A percentile compares a stretch with the other conserved stretches of the same genome.
These are phyloP conservation scores for Panulirus ornatus DNA, from an alignment of 1,140 invertebrate species.

Conservation along the genomic window DNA sequence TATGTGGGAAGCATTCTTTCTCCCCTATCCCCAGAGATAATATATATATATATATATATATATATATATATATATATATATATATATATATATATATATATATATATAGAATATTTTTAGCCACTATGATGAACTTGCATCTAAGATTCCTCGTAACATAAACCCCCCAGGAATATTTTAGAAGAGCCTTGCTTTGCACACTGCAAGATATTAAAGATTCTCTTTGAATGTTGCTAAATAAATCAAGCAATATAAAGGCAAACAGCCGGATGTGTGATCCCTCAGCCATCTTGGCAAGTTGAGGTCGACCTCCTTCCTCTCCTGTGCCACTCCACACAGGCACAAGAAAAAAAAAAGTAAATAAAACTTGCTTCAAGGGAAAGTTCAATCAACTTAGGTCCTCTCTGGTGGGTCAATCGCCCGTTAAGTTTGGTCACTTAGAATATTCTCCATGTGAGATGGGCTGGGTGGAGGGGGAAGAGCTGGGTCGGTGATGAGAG, in stretches of 20 bases:
- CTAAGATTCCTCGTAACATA: too few relatives aligned
- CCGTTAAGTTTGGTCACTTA: conserved; percentile 27
- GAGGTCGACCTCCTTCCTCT: neutral
- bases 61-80: neutral
- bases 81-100: too few relatives aligned
- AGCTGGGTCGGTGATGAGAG: too few relatives aligned
- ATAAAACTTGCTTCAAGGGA: conserved; percentile 35
- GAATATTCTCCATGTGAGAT: neutral
- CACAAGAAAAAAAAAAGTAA: too few relatives aligned
- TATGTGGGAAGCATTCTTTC: too few relatives aligned
- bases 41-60: neutral
- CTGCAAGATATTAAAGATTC: neutral
- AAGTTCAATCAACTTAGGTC: conserved; percentile 31
- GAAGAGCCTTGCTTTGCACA: neutral
- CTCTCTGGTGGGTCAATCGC: neutral
- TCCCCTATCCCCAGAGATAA: too few relatives aligned
- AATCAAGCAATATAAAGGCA: neutral
- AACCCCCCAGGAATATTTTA: too few relatives aligned
- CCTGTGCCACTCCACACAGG: neutral
- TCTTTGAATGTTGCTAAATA: conserved; percentile 12
- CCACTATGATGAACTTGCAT: too few relatives aligned
- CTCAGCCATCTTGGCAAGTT: too few relatives aligned
- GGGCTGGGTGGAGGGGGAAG: neutral
- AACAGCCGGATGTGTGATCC: neutral
- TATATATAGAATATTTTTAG: too few relatives aligned